These are phyloP conservation scores for Uromys caudimaculatus DNA, from an alignment of 2,797 vertebrate species.

Conservation along the genomic window DNA sequence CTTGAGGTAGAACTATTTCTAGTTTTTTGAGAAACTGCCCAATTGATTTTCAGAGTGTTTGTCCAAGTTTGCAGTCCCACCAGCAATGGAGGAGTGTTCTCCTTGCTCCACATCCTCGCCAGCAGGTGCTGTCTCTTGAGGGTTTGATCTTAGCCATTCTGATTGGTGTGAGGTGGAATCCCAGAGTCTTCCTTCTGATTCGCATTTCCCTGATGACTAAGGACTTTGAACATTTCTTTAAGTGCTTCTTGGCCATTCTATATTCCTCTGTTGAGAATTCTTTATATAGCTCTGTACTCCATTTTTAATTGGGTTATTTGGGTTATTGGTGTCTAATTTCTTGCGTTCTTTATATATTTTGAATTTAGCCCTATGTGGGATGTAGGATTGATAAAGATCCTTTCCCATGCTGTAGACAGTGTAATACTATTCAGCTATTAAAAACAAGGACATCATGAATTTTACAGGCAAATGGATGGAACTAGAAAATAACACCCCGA, in stretches of 20 bases:
- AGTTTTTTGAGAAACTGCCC: neutral
- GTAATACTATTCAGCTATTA: neutral
- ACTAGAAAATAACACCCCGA: too few species aligned
- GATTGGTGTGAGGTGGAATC: neutral
- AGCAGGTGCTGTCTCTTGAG: neutral
- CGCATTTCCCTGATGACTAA: neutral
- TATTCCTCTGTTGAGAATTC: neutral
- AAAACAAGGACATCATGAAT: too few species aligned
- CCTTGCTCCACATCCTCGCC: neutral
- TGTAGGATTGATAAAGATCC: neutral
- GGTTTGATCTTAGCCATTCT: neutral
- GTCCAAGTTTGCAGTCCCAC: neutral
- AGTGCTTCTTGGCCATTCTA: neutral
- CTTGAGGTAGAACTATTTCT: neutral
- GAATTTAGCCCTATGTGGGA: neutral
- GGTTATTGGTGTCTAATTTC: neutral
- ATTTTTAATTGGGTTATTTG: neutral
- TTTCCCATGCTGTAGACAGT: neutral
- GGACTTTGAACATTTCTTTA: neutral
- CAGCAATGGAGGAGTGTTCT: neutral
- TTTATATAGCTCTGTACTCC: neutral
- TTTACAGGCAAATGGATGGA: too few species aligned
- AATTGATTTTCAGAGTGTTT: neutral
- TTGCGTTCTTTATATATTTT: neutral
- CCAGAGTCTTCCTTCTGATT: neutral